phyloP scores from a whole-genome alignment of 2,113 vertebrate genomes.

The Athene noctua region DNA sequence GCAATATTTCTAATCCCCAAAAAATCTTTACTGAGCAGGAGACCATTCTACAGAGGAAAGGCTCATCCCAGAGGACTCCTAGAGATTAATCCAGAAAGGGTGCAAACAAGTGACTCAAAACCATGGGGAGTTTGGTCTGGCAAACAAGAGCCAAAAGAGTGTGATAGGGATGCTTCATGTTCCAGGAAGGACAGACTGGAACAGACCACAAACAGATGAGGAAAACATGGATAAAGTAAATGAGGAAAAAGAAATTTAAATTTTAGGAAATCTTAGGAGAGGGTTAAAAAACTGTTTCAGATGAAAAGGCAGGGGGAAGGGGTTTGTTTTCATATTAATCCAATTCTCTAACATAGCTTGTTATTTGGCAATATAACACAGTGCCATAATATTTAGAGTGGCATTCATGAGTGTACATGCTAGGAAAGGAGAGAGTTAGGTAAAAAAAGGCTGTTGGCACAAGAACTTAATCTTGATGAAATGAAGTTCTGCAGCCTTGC shows the following conservation, averaged over 20 bases:
- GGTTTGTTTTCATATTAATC: background rate
- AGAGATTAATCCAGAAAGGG: background rate
- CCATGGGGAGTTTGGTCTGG: background rate
- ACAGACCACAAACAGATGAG: background rate
- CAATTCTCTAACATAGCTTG: background rate
- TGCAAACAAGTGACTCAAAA: constrained; percentile 16
- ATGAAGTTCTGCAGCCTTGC: background rate
- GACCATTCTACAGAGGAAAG: background rate
- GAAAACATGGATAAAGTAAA: background rate
- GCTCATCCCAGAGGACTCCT: background rate
- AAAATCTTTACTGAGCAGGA: background rate
- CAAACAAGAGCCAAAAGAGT: background rate
- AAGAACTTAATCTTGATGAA: background rate
- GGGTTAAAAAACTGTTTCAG: background rate
- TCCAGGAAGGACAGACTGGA: background rate
- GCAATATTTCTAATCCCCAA: background rate
- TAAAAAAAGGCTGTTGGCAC: background rate
- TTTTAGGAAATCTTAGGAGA: background rate
- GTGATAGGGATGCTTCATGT: background rate
- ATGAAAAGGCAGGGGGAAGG: background rate
- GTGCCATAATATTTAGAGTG: background rate
- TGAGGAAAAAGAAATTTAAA: background rate
- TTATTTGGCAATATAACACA: background rate
- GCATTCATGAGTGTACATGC: background rate
- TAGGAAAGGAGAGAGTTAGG: background rate